Conservation (phyloP, 2,797 vertebrate species). For the Cossypha heuglini region DNA sequence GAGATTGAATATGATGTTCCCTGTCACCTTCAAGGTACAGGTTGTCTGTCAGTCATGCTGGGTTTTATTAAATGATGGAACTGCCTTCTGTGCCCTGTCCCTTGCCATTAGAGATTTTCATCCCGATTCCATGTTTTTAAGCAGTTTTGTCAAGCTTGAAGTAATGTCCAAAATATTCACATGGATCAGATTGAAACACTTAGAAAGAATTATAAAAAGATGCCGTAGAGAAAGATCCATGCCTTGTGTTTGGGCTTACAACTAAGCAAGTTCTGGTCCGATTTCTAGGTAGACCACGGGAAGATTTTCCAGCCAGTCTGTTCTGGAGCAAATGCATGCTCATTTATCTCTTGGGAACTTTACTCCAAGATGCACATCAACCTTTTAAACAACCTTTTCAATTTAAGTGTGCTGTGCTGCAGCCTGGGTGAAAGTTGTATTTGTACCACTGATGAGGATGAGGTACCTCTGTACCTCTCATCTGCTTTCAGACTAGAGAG, state of each 20-base stretch:
- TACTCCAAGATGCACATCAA: neutral
- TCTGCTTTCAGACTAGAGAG: neutral
- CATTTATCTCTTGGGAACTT: neutral
- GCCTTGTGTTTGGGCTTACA: neutral
- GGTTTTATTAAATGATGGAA: conserved; percentile 36
- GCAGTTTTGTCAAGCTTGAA: neutral
- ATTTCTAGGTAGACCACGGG: neutral
- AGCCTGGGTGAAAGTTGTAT: neutral
- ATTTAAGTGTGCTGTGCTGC: neutral
- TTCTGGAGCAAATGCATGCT: neutral
- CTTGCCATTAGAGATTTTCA: conserved; percentile 1
- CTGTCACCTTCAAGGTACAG: conserved; percentile 98
- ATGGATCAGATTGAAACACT: neutral
- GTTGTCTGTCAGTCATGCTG: conserved; percentile 67
- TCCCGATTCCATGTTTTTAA: neutral
- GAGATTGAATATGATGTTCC: conserved; percentile 99
- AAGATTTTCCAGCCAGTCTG: neutral
- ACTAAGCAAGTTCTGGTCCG: neutral
- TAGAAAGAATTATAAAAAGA: neutral
- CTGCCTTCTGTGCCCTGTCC: neutral
- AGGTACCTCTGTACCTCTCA: neutral
- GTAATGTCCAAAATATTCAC: neutral
- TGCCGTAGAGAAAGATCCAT: neutral
- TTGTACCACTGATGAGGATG: neutral
- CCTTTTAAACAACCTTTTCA: neutral